Percentiles rank a stretch among this genome's conserved stretches.
Evolutionary conservation across 2,113 vertebrate species (phyloP).

Genomic region (Cygnus atratus): DNA sequence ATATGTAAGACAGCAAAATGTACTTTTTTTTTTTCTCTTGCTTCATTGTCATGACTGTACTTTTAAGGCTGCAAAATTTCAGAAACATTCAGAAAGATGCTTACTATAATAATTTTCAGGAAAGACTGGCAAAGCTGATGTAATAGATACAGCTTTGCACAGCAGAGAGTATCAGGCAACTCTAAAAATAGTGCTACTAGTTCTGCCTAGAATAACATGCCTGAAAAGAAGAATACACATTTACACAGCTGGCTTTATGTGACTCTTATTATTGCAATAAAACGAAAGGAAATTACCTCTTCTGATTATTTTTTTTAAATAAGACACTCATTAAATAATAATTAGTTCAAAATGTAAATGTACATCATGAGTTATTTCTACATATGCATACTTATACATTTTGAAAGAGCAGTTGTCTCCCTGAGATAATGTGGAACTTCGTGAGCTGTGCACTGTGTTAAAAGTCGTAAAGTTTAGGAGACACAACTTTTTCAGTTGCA

Average conservation of each 20-base stretch:
- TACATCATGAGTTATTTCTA: constrained; percentile 30
- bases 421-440: constrained; percentile 4
- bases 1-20: neutral
- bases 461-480: neutral
- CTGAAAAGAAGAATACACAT: constrained; percentile 54
- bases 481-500: neutral
- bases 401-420: constrained; percentile 13
- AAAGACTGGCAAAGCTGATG: neutral
- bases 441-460: neutral
- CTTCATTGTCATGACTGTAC: neutral
- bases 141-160: neutral
- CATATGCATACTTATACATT: neutral
- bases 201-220: constrained; percentile 52
- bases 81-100: neutral
- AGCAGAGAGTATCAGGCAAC: constrained; percentile 17
- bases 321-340: constrained; percentile 40
- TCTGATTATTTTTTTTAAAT: constrained; percentile 29
- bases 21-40: neutral
- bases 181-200: constrained; percentile 39
- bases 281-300: constrained; percentile 68
- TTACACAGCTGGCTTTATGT: constrained; percentile 64
- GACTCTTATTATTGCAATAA: constrained; percentile 19
- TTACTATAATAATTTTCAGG: neutral
- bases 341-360: constrained; percentile 58
- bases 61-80: neutral